Base-by-base conservation (phyloP, 2,797 vertebrate species). In the Anableps anableps region DNA sequence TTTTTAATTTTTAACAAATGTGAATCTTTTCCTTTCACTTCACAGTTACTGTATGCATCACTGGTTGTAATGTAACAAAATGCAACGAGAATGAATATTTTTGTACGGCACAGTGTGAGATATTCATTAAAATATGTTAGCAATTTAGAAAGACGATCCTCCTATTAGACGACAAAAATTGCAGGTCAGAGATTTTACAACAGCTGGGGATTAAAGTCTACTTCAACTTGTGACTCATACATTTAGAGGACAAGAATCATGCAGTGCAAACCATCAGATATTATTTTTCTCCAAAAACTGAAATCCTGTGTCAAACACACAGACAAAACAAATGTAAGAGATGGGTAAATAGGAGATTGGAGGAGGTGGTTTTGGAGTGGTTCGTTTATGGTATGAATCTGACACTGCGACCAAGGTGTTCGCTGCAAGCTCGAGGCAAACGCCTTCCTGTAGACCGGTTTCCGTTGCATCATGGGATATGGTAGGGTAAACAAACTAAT, bases 131-230 rank as follows among this genome's bases (percentile, higher is more conserved):
- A 41, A 21, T 68, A 68, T 41, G 34, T 68, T 23, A 5, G 21
- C 36, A 41, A 23, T 41, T n/a, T 16, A 29, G 19, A 45, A 70
- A 70, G 41, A 43, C 38, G 13, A n/a, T 43, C 38, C 6, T n/a
- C 23, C 19, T 34, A 13, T 45, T 13, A 34, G 21, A 43, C 31
- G 8, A n/a, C 14, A 58, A 34, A 51, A 13, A n/a, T 76, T 3
- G 41, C 68, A 73, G 53, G 66, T 81, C 86, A 80, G 38, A 29
- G 31, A 53, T 53, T 83, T 83, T 75, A 83, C 13, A 5, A 82
- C 41, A 73, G 41, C 51, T 58, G 1, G 79, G 74, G 77, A 66
- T 50, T 82, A 88, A 89, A 88, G 86, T 91, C 83, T 79, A 64
- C 29, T 9, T 72, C 79, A 55, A 38, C 8, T 64, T 47, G 29